These are phyloP conservation scores for Siniperca scherzeri DNA, from an alignment of 2,797 vertebrate species.

Conservation along the genomic window DNA sequence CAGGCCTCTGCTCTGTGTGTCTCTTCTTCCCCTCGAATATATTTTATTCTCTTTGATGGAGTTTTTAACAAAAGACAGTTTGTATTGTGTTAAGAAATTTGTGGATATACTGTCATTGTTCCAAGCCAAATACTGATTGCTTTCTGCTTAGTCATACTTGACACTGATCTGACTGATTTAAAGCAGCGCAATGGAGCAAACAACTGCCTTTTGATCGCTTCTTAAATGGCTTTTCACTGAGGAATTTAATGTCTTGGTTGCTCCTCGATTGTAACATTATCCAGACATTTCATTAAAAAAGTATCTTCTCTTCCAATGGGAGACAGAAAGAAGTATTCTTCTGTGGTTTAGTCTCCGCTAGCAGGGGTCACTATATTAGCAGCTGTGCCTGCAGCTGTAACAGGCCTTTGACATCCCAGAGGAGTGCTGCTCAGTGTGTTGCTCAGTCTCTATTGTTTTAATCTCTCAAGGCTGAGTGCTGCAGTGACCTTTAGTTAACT, in stretches of 20 bases:
- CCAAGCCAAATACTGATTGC: constrained; percentile 39
- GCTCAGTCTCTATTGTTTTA: constrained; percentile 60
- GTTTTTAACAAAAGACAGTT: constrained; percentile 36
- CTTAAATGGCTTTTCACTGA: constrained; percentile 32
- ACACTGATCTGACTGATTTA: constrained; percentile 40
- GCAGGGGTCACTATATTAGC: constrained; percentile 60
- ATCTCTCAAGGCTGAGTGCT: constrained; percentile 54
- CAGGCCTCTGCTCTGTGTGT: constrained; percentile 42
- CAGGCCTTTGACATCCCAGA: constrained; percentile 63
- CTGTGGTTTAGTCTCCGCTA: constrained; percentile 52
- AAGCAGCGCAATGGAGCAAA: constrained; percentile 27
- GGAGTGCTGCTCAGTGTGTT: constrained; percentile 64
- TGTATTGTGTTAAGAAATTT: constrained; percentile 29
- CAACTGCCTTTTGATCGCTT: constrained; percentile 29
- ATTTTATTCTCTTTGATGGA: constrained; percentile 42
- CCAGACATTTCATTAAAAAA: constrained; percentile 42
- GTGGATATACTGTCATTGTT: constrained; percentile 24
- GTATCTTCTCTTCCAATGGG: constrained; percentile 33
- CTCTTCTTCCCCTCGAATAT: constrained; percentile 27
- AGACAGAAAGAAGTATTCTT: constrained; percentile 47
- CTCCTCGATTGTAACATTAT: constrained; percentile 40
- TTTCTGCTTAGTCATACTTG: constrained; percentile 31
- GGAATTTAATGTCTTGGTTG: constrained; percentile 31
- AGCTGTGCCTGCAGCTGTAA: constrained; percentile 77
- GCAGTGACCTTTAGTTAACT: constrained; percentile 64